Evolutionary conservation across 1,140 invertebrate genomes (phyloP).

Genomic region (Araneus ventricosus): DNA sequence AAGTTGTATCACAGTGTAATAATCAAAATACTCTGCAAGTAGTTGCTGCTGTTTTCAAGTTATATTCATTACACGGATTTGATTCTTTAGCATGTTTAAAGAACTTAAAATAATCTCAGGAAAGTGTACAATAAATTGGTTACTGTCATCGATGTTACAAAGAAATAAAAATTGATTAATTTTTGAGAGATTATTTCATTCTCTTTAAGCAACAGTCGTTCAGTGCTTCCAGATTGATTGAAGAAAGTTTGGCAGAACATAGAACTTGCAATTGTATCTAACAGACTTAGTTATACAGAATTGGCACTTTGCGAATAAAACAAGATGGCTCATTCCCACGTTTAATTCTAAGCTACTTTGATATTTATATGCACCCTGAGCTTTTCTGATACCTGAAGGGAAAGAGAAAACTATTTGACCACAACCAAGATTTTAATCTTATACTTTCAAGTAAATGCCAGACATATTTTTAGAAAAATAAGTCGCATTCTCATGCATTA

Average conservation of each 20-base stretch:
- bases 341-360: neutral
- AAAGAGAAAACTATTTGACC: neutral
- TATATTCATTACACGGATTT: neutral
- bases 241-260: neutral
- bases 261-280: neutral
- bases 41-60: neutral
- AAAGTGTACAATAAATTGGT: neutral
- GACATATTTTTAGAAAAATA: neutral
- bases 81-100: neutral
- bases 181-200: conserved; percentile 9
- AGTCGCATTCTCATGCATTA: neutral
- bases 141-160: neutral
- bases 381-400: neutral
- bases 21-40: neutral
- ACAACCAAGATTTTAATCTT: neutral
- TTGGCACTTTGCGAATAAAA: neutral
- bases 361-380: neutral
- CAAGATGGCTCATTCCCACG: neutral
- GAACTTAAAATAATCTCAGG: neutral
- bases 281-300: neutral
- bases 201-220: neutral
- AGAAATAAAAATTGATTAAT: neutral
- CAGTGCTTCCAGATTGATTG: neutral
- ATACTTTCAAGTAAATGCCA: neutral
- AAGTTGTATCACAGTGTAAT: neutral